Base-by-base conservation (phyloP, 2,113 vertebrate species). In the Diglossa brunneiventris region DNA sequence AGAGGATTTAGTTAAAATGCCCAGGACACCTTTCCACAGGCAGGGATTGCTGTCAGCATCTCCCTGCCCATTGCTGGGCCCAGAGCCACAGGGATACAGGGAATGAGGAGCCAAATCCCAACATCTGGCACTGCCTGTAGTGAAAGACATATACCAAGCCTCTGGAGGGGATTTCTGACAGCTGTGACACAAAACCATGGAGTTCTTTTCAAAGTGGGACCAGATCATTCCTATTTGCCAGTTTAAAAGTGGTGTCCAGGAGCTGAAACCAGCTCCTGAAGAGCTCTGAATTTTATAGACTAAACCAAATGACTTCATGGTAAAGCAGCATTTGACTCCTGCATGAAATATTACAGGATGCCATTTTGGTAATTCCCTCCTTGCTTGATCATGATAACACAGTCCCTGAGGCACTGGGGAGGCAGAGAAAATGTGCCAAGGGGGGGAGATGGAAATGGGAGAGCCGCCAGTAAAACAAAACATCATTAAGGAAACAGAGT, bases 321-420 rank as follows among this genome's bases (percentile, higher is more conserved):
- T 76, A 47, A 90, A 95, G 79, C 9, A 5, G 55, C 62, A 69
- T 88, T 96, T 80, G 72, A 90, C 79, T 78, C 22, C 78, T 82
- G 35, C 24, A 6, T 55, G 80, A 92, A 67, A 68, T 95, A 85
- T 87, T 88, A 86, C 66, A 84, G 88, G 56, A 53, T 95, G 68
- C 82, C 64, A 62, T 53, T 89, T 89, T 70, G n/a, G 47, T 88
- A 77, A 95, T 94, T 95, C 90, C 83, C 67, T 95, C 41, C 83
- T 47, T 13, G 0, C 76, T 59, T 79, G 55, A 93, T 94, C 21
- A 2, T 93, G 88, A 92, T 92, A 95, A 89, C 62, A 35, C 33
- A 28, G 41, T 82, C 66, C 77, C 83, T 30, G 20, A 52, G 83
- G 92, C 93, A 89, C 78, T 86, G 50, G 46, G 67, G 93, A 89